These are phyloP conservation scores for Odontomyia ornata DNA, from an alignment of 2,888 invertebrate species.

Conservation along the genomic window DNA sequence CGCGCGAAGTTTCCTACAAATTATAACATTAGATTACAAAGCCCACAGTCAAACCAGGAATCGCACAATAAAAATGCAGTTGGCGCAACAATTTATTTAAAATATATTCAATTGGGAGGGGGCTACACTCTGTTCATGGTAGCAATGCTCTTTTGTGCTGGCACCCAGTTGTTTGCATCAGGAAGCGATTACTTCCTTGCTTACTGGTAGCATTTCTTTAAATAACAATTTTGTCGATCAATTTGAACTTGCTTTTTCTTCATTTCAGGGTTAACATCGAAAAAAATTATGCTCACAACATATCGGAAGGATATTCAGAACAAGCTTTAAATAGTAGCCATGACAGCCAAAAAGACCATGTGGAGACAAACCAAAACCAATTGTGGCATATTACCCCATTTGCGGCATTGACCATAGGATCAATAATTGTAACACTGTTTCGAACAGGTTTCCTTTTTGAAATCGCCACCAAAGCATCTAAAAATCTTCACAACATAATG, in stretches of 20 bases:
- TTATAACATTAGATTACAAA: neutral
- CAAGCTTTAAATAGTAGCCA: neutral
- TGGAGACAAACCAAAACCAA: too few species aligned
- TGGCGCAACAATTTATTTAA: conserved; percentile 69
- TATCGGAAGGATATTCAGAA: neutral
- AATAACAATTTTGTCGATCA: neutral
- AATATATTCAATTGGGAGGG: conserved; percentile 78
- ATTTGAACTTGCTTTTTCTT: neutral
- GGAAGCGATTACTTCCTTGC: conserved; percentile 82
- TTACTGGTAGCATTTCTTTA: conserved; percentile 67
- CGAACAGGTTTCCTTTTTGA: conserved; percentile 66
- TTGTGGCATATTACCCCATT: conserved; percentile 64
- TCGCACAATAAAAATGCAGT: conserved; percentile 71
- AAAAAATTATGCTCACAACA: neutral
- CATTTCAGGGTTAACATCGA: conserved; percentile 13
- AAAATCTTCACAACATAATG: conserved; percentile 82
- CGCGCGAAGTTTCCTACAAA: too few species aligned
- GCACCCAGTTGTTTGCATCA: conserved; percentile 77
- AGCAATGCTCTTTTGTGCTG: conserved; percentile 70
- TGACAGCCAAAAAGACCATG: neutral
- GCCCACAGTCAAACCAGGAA: conserved; percentile 63
- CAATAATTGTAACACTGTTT: conserved; percentile 61
- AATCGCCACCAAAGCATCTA: conserved; percentile 78
- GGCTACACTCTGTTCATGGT: conserved; percentile 69
- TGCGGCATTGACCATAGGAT: conserved; percentile 63